Base-by-base conservation (phyloP, 2,888 invertebrate species). In the Brachyptera putata region DNA sequence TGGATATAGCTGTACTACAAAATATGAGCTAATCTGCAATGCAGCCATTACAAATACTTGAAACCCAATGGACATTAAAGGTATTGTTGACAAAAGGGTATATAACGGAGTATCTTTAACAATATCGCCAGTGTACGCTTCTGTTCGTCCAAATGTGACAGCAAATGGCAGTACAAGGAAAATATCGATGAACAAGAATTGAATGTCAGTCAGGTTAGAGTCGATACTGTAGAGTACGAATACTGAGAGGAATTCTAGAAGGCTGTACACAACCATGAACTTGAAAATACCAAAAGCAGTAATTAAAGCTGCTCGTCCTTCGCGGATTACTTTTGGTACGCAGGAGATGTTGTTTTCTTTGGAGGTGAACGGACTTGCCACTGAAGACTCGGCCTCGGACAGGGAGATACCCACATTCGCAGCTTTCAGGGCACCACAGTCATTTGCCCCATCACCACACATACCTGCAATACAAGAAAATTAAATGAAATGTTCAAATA, bases 391-490 rank as follows among this genome's bases (percentile, higher is more conserved):
- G 1, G 79, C 76, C 65, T 79, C 78, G 2, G 78, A 78, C 58
- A 79, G 69, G 2, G 69, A 68, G 26, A 79, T 77, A 7, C 79
- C 79, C 5, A 77, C 74, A 65, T 79, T 77, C 13, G 79, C 79
- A 30, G 76, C 75, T 66, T 78, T 79, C 58, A 78, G 67, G 4
- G 77, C 77, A 13, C 79, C 79, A 69, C 79, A 80, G 67, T 81
- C 81, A 67, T 81, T 88, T 24, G 88, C 87, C 26, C 88, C 88
- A 72, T 87, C 87, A 24, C 85, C 88, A 71, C 84, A 83, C 84
- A 84, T 85, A 57, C 71, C 78, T 76, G 65, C 16, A 65, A 76
- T n/a, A n/a, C 71, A n/a, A n/a, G n/a, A n/a, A n/a, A n/a, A n/a
- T n/a, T n/a, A n/a, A n/a, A n/a, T n/a, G n/a, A n/a, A n/a, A n/a